Conservation (phyloP, 2,113 vertebrate species). For the Alectura lathami region DNA sequence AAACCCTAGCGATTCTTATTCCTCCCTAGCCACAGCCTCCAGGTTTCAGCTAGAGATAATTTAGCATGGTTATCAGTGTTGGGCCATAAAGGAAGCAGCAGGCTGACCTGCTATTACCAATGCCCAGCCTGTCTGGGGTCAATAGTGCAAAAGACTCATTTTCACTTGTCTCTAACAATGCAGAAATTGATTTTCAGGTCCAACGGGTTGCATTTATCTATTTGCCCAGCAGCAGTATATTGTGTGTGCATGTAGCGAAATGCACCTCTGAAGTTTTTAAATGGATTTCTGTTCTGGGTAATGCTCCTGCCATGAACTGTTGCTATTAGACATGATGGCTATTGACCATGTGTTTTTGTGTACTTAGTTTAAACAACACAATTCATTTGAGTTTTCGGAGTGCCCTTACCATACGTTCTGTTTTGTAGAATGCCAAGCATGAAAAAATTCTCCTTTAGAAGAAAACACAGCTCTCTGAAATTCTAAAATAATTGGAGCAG, state of each 20-base stretch:
- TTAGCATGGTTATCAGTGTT: neutral
- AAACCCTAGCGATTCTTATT: slow-evolving; percentile 26
- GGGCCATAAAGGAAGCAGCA: slow-evolving; percentile 28
- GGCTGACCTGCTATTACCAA: neutral
- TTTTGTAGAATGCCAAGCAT: neutral
- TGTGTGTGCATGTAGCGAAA: neutral
- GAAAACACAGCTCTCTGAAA: neutral
- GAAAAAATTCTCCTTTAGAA: neutral
- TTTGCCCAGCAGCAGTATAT: neutral
- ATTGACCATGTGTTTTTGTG: neutral
- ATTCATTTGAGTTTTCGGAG: neutral
- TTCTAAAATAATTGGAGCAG: neutral
- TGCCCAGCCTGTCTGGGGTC: neutral
- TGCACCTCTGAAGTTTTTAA: slow-evolving; percentile 10
- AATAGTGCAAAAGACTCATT: slow-evolving; percentile 5
- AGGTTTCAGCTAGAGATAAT: slow-evolving; percentile 63
- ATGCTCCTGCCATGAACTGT: neutral
- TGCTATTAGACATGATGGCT: neutral
- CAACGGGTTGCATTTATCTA: neutral
- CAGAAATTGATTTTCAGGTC: slow-evolving; percentile 40
- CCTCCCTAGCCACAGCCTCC: neutral
- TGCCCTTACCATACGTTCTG: neutral
- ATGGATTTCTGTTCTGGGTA: neutral
- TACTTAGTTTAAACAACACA: neutral
- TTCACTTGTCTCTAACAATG: slow-evolving; percentile 15